Evolutionary conservation across 2,113 vertebrate genomes (phyloP).

Genomic region (Galeopterus variegatus): DNA sequence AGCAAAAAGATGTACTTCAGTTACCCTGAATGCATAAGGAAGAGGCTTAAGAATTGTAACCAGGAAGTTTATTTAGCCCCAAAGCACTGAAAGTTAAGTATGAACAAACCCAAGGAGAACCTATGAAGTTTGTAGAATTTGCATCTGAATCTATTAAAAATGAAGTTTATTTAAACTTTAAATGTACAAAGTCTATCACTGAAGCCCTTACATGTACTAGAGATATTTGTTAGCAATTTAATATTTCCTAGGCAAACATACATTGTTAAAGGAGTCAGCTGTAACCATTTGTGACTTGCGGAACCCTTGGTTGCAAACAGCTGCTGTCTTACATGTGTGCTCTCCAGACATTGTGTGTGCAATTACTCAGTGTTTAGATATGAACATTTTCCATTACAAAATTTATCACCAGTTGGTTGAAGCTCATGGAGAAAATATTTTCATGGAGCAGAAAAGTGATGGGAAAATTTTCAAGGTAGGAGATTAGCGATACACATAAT

Average conservation of each 20-base stretch:
- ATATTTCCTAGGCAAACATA: not conserved
- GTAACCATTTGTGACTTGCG: not conserved
- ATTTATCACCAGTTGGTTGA: not conserved
- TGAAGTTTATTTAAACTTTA: not conserved
- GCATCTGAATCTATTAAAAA: constrained; percentile 10
- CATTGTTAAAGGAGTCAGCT: not conserved
- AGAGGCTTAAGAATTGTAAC: not conserved
- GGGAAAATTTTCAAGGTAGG: not conserved
- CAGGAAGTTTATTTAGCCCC: not conserved
- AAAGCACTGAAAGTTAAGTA: not conserved
- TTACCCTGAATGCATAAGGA: not conserved
- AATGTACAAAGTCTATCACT: not conserved
- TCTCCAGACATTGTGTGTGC: not conserved
- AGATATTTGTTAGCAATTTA: constrained; percentile 1
- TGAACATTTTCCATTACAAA: not conserved
- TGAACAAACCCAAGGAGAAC: not conserved
- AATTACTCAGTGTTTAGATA: constrained; percentile 4
- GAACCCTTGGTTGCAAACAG: not conserved
- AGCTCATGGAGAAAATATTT: constrained; percentile 45
- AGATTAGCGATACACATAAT: not conserved
- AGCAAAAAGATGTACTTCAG: not conserved
- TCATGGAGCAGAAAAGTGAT: not conserved
- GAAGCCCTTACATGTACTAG: not conserved
- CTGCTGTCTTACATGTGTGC: not conserved
- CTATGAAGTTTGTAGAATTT: not conserved